These are phyloP conservation scores for Hemiscyllium ocellatum DNA, from an alignment of 2,113 vertebrate species.

Conservation along the genomic window DNA sequence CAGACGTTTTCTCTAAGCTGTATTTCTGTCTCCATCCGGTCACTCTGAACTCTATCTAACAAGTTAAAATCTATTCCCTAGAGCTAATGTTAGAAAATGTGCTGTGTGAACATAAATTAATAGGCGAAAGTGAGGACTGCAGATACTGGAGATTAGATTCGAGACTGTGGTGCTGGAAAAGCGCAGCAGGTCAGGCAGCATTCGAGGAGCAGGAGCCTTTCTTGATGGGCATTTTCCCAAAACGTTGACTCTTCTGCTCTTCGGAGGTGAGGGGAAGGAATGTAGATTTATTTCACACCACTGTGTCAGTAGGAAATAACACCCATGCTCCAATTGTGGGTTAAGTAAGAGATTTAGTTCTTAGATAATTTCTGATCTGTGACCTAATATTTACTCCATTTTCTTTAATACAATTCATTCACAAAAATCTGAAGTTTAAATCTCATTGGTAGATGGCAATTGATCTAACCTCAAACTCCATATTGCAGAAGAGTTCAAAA, in stretches of 20 bases:
- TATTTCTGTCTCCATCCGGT: neutral
- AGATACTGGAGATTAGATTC: no score
- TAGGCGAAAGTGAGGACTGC: no score
- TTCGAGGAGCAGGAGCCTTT: no score
- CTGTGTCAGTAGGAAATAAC: neutral
- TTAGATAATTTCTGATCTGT: neutral
- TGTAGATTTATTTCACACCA: neutral
- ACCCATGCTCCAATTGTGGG: neutral
- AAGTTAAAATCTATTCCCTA: neutral
- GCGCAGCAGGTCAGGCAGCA: no score
- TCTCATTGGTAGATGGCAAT: neutral
- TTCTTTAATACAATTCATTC: neutral
- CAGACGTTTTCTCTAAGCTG: neutral
- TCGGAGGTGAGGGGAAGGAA: no score
- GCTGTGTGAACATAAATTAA: no score
- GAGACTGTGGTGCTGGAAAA: no score
- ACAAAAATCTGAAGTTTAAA: neutral
- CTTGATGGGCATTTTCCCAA: no score
- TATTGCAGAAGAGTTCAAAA: neutral
- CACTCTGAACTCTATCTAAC: neutral
- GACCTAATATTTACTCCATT: neutral
- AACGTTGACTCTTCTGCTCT: no score
- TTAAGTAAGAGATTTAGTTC: neutral
- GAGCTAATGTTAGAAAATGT: no score
- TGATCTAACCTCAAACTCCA: no score